phyloP scores from a whole-genome alignment of 2,888 invertebrate species.

The Tiliacea citrago region DNA sequence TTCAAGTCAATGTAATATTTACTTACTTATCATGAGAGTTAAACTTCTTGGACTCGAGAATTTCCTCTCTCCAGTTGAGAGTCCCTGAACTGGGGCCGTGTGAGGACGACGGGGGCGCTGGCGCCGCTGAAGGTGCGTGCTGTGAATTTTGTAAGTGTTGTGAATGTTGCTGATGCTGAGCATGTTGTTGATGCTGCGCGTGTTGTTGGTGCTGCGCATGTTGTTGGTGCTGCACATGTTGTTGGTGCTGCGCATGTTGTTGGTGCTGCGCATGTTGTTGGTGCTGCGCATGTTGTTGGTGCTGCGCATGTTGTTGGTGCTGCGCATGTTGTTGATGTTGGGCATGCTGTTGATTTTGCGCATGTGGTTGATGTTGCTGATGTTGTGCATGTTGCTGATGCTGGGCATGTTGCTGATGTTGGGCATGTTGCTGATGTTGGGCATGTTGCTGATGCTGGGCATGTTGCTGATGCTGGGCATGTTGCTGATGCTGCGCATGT shows the following conservation, averaged over 20 bases:
- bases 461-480: constrained; percentile 60
- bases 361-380: constrained; percentile 47
- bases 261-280: constrained; percentile 58
- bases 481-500: constrained; percentile 37
- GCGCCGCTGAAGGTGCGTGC: constrained; percentile 31
- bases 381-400: constrained; percentile 18
- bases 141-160: constrained; percentile 41
- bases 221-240: constrained; percentile 28
- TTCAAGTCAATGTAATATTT: not conserved
- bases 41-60: constrained; percentile 85
- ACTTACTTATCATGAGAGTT: constrained; percentile 79
- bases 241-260: constrained; percentile 11
- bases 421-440: constrained; percentile 34
- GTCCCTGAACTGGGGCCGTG: constrained; percentile 71
- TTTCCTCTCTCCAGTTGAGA: constrained; percentile 88
- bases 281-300: constrained; percentile 21
- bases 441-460: constrained; percentile 20
- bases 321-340: constrained; percentile 33
- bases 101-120: constrained; percentile 24
- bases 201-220: constrained; percentile 61
- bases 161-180: constrained; percentile 32
- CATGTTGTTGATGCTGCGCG: constrained; percentile 29
- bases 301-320: constrained; percentile 30
- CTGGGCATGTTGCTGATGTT: constrained; percentile 28
- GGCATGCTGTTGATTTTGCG: constrained; percentile 18